Percentiles rank a stretch among this genome's conserved stretches.
Conservation (phyloP, 2,888 invertebrate species). For the Cerastis rubricosa region DNA sequence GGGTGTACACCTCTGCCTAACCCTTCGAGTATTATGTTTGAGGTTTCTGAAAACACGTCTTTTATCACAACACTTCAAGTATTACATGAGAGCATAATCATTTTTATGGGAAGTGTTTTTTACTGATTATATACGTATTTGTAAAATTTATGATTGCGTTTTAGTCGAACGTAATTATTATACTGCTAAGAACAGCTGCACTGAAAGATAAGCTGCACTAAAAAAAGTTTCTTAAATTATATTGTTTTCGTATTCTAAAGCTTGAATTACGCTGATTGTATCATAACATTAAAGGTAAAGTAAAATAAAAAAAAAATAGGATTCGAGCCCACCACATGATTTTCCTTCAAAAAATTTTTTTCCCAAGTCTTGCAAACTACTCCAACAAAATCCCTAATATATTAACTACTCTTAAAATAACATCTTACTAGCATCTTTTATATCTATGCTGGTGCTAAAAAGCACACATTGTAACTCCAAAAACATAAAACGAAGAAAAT, state of each 20-base stretch:
- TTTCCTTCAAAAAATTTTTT: background rate
- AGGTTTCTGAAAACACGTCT: background rate
- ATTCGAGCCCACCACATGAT: too few species aligned
- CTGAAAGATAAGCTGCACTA: too few species aligned
- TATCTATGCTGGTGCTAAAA: slow-evolving; percentile 16
- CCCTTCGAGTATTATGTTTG: background rate
- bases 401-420: background rate
- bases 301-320: too few species aligned
- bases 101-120: background rate
- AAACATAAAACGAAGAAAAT: slow-evolving; percentile 36
- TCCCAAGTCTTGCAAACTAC: background rate
- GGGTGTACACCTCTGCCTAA: too few species aligned
- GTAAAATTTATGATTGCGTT: background rate
- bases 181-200: too few species aligned
- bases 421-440: slow-evolving; percentile 14
- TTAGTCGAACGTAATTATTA: too few species aligned
- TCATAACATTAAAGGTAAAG: too few species aligned
- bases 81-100: background rate
- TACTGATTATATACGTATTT: background rate
- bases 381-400: background rate
- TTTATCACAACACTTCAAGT: background rate
- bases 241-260: too few species aligned
- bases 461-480: slow-evolving; percentile 4
- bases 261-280: too few species aligned
- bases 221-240: too few species aligned